phyloP scores from a whole-genome alignment of 2,888 invertebrate species.

The Agrochola circellaris region DNA sequence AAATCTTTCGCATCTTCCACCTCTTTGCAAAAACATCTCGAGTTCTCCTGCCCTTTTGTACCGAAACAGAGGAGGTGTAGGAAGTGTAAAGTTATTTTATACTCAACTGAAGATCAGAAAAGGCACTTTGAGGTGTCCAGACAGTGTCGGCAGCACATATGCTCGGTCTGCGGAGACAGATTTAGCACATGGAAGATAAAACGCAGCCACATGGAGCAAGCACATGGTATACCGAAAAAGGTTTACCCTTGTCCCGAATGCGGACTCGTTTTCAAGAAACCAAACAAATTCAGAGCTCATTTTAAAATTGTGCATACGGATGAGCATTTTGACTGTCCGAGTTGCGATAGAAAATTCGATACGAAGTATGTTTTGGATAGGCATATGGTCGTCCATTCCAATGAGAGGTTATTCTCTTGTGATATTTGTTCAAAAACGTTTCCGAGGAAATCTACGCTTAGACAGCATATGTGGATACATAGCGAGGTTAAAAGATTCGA shows the following conservation, averaged over 20 bases:
- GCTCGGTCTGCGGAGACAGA: constrained; percentile 76
- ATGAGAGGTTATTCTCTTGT: constrained; percentile 85
- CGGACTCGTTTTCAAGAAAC: constrained; percentile 71
- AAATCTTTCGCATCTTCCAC: constrained; percentile 77
- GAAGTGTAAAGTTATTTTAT: constrained; percentile 74
- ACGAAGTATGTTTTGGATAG: constrained; percentile 83
- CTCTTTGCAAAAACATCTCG: constrained; percentile 73
- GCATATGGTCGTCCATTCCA: constrained; percentile 87
- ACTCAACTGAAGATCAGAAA: constrained; percentile 73
- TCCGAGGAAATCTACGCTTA: constrained; percentile 79
- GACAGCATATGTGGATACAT: constrained; percentile 84
- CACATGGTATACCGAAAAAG: constrained; percentile 75
- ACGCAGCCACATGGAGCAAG: constrained; percentile 73
- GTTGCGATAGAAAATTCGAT: constrained; percentile 83
- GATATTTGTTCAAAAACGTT: constrained; percentile 85
- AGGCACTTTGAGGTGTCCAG: constrained; percentile 69
- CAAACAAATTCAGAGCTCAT: constrained; percentile 73
- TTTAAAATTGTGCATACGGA: constrained; percentile 78
- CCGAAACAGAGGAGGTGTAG: constrained; percentile 75
- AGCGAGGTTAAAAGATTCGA: constrained; percentile 80
- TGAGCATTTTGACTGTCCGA: constrained; percentile 74
- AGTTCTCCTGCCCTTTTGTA: constrained; percentile 62
- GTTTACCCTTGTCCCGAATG: constrained; percentile 79
- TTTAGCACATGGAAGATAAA: constrained; percentile 75
- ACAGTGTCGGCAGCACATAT: constrained; percentile 77